Evolutionary conservation across 2,797 vertebrate genomes (phyloP), one percentile per base, ranked within the genome.

Genomic region (Lutjanus campechanus): DNA sequence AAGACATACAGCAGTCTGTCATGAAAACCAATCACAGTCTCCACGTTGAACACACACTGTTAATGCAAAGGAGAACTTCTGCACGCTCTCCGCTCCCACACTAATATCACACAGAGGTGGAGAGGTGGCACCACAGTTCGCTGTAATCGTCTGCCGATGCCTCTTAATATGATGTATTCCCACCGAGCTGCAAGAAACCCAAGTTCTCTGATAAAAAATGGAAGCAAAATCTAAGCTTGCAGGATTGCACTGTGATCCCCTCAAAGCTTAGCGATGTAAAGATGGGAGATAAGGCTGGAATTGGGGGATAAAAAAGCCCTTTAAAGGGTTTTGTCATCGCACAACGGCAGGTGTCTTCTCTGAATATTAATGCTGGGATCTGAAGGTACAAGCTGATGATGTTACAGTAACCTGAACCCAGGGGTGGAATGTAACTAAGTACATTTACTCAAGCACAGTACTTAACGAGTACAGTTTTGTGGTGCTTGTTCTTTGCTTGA

Each of bases 251-350:
- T 50, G 74, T 90, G 91, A 94, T 92, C 89, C 81, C 79, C 69
- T 81, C 72, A 87, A 87, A 91, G 90, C 89, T 89, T 70, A 81
- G 84, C 25, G 76, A 90, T 88, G 89, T 91, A 90, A 88, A 90
- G 90, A 92, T 92, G 75, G 81, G 53, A 84, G 89, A 92, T 93
- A 92, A 90, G 88, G 64, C 46, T 82, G 90, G 84, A 89, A 91
- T 85, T 90, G 88, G 62, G 72, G 87, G 87, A 87, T 89, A 86
- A 88, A 88, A 87, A 81, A 78, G 50, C 58, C 62, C 86, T 91
- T 93, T 90, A 84, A 91, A 82, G 81, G 85, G 83, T 84, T 91
- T 85, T 91, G 83, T 89, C 87, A 87, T 90, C 85, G 81, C 81
- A 66, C 20, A 4, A 53, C 15, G n/a, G 63, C 41, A 22, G 78